These are phyloP conservation scores for Phyllopteryx taeniolatus DNA, from an alignment of 2,113 vertebrate species.

Conservation along the genomic window DNA sequence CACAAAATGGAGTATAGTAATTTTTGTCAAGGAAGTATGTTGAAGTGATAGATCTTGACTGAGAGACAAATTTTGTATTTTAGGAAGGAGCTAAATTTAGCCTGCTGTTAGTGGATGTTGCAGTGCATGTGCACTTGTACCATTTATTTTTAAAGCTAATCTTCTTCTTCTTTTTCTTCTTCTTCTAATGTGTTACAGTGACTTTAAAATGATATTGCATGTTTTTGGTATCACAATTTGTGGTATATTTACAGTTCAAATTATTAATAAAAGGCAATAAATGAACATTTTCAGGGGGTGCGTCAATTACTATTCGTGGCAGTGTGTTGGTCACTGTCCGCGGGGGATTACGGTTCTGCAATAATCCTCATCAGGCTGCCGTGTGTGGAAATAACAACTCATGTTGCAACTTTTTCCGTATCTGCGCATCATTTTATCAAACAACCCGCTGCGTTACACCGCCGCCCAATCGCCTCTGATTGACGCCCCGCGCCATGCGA, in stretches of 20 bases:
- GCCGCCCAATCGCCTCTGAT: constrained; percentile 10
- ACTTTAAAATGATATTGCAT: not conserved
- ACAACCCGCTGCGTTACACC: constrained; percentile 14
- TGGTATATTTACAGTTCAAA: not conserved
- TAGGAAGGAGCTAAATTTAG: no score
- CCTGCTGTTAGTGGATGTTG: no score
- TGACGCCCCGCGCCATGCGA: constrained; percentile 16
- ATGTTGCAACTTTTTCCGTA: not conserved
- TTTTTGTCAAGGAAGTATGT: no score
- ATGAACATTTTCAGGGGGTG: not conserved
- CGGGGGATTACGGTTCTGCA: not conserved
- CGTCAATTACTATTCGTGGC: not conserved
- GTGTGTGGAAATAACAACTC: constrained; percentile 20
- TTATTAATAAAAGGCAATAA: not conserved
- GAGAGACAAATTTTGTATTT: no score
- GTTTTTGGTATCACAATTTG: not conserved
- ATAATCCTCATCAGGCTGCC: constrained; percentile 12
- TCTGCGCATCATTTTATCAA: constrained; percentile 9
- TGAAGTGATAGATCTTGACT: no score
- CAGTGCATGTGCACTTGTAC: no score
- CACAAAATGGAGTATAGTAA: no score
- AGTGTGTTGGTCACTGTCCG: not conserved
- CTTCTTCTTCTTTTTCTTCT: no score
- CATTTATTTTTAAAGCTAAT: no score
- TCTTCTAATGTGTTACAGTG: not conserved